phyloP scores from a whole-genome alignment of 35 echinoderm and acorn worm species.

The Lytechinus pictus region DNA sequence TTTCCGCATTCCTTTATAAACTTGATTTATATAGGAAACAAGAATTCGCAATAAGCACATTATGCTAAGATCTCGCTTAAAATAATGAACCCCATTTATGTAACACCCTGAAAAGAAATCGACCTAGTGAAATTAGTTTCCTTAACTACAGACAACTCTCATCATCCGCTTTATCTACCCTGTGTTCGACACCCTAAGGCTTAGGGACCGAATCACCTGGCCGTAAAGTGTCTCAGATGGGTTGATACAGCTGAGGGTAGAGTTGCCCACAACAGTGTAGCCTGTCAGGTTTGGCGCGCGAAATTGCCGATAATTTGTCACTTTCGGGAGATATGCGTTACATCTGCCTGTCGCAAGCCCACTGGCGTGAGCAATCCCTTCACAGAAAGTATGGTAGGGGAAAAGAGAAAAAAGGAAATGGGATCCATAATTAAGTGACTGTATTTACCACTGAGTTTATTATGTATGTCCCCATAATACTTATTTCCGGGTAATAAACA shows the following conservation, averaged over 20 bases:
- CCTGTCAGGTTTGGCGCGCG: neutral
- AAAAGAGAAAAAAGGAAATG: neutral
- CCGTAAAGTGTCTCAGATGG: conserved; percentile 16
- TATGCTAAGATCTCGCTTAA: neutral
- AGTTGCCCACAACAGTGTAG: neutral
- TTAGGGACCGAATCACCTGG: neutral
- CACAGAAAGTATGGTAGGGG: neutral
- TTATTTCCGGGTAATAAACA: neutral
- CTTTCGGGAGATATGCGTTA: conserved; percentile 10
- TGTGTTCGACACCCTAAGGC: neutral
- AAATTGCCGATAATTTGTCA: conserved; percentile 13
- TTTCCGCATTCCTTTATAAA: neutral
- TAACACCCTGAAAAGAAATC: neutral
- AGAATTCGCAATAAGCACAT: neutral
- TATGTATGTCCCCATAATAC: neutral
- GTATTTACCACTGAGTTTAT: neutral
- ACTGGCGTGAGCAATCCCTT: neutral
- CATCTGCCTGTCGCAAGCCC: conserved; percentile 14
- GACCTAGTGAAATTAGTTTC: neutral
- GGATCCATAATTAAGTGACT: neutral
- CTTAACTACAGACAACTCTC: neutral
- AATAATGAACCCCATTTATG: neutral
- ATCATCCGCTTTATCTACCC: neutral
- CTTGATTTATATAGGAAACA: neutral
- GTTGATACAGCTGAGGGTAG: conserved; percentile 9